Percentiles rank a stretch among this genome's conserved stretches.
Evolutionary conservation across 64 coral and sea anemone genomes (phyloP).

Genomic region (Orbicella faveolata): DNA sequence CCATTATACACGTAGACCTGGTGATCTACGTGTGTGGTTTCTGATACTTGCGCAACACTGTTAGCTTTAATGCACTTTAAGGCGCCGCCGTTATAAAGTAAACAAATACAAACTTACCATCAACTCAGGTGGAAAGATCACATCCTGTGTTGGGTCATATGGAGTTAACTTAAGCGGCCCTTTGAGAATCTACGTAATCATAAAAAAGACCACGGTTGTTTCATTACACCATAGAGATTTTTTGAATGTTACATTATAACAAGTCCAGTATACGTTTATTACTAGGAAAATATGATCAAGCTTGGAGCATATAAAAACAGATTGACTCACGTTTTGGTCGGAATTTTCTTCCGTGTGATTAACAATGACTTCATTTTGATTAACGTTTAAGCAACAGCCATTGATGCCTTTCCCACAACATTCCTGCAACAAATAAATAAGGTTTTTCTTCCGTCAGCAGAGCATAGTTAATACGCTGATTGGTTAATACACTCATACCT

Average conservation of each 20-base stretch:
- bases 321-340: not conserved
- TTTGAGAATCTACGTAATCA: not conserved
- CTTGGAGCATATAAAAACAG: too few species aligned
- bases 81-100: not conserved
- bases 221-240: too few species aligned
- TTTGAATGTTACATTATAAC: too few species aligned
- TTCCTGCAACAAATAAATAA: not conserved
- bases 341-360: not conserved
- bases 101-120: slow-evolving; percentile 29
- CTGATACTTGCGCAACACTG: not conserved
- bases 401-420: not conserved
- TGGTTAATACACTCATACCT: too few species aligned
- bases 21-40: not conserved
- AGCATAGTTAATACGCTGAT: too few species aligned
- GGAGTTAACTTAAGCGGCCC: slow-evolving; percentile 35
- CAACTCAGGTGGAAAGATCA: slow-evolving; percentile 60
- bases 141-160: slow-evolving; percentile 58
- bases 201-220: too few species aligned
- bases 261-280: too few species aligned
- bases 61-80: not conserved
- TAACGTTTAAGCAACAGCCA: not conserved
- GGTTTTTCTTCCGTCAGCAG: not conserved
- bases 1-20: not conserved
- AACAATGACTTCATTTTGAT: not conserved
- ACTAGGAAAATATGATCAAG: too few species aligned